Evolutionary conservation across 2,888 invertebrate genomes (phyloP).

Genomic region (Cryptocheilus praepositus): DNA sequence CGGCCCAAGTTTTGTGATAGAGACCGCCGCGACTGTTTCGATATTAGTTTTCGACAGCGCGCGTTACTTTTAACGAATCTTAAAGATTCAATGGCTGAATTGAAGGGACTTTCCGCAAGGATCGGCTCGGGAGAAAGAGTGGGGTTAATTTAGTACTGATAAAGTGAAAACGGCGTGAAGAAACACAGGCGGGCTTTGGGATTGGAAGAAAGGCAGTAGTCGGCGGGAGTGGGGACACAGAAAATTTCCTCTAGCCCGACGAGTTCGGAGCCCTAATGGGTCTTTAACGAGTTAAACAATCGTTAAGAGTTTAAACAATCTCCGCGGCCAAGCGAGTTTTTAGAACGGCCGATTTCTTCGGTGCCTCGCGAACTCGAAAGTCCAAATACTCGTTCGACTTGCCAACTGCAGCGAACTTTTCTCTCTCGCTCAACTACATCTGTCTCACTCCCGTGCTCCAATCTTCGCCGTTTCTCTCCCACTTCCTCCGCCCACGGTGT

Average conservation of each 20-base stretch:
- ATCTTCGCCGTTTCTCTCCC: neutral
- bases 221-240: constrained; percentile 20
- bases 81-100: too few species aligned
- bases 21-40: too few species aligned
- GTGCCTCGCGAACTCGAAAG: constrained; percentile 18
- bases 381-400: constrained; percentile 14
- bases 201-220: constrained; percentile 10
- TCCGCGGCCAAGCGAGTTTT: constrained; percentile 36
- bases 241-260: constrained; percentile 50
- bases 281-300: constrained; percentile 70
- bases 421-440: neutral
- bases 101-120: too few species aligned
- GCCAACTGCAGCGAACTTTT: neutral
- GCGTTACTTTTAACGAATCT: too few species aligned
- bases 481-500: constrained; percentile 19
- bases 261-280: constrained; percentile 59
- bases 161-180: constrained; percentile 24
- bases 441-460: constrained; percentile 4
- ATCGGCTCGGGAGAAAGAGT: too few species aligned
- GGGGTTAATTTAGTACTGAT: constrained; percentile 44
- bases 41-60: too few species aligned
- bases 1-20: too few species aligned
- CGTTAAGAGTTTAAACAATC: constrained; percentile 68
- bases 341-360: constrained; percentile 38
- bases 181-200: neutral